Evolutionary conservation across 1,140 invertebrate genomes (phyloP), one percentile per base, ranked within the genome.

Genomic region (Nasonia vitripennis): DNA sequence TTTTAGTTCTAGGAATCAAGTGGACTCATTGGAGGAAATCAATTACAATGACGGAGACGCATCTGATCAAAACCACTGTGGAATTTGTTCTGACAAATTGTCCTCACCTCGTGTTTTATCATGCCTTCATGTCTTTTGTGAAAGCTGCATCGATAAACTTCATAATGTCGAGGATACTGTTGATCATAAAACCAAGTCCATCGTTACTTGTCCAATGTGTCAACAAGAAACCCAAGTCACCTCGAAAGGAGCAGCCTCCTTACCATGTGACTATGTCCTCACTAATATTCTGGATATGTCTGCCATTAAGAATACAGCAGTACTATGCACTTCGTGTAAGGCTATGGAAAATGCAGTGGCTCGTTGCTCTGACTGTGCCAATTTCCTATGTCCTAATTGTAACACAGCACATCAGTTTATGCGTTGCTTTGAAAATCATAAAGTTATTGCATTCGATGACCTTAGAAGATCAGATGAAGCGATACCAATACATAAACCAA

Each of bases 71-170:
- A 86, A 84, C 62, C 78, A 89, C 23, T 93, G 92, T 78, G 86
- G 88, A 88, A 90, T 93, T 92, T 96, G 93, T 90, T 95, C 95
- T 87, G 95, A 95, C 89, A 96, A 96, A 88, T 93, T 97, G 87
- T 95, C 95, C 89, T 95, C 95, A 89, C 98, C 98, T 71, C 95
- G 98, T 87, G 96, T 98, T 68, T 94, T 99, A 87, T 96, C 96
- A 87, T 99, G 98, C 93, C 95, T 99, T 88, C 98, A 99, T 94
- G 97, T 97, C 7, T 99, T 98, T 93, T 99, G 98, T 93, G 96
- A 98, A 93, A 94, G 95, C 75, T 99, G 98, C 90, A 94, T 98
- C 87, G 96, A 97, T 89, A 97, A 97, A 90, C 94, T 97, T 71
- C 87, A 93, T 97, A 87, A 94, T 96, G 55, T 95, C 96, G 89